Evolutionary conservation across 2,797 vertebrate genomes (phyloP).

Genomic region (Gallinago stenura): DNA sequence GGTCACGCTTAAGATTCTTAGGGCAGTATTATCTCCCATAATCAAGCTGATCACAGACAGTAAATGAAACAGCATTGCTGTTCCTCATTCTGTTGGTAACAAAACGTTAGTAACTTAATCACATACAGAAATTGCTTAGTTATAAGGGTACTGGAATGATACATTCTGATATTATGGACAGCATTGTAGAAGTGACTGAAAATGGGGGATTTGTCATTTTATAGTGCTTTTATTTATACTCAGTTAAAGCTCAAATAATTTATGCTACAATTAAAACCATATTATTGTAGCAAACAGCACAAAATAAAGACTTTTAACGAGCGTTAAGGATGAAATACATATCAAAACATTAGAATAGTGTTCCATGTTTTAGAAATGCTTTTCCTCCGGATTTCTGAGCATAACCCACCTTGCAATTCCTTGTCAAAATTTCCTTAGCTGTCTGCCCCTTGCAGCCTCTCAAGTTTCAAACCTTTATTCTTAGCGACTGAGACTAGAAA

Average conservation of each 20-base stretch:
- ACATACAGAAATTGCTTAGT: neutral
- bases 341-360: neutral
- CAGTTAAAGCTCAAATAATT: neutral
- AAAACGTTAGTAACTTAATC: neutral
- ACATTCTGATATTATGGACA: fast-evolving
- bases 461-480: neutral
- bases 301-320: neutral
- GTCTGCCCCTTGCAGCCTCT: neutral
- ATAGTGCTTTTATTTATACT: neutral
- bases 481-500: conserved; percentile 32
- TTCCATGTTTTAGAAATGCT: neutral
- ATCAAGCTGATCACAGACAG: neutral
- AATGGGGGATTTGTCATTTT: neutral
- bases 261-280: neutral
- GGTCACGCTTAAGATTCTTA: neutral
- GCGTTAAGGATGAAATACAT: neutral
- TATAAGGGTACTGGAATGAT: neutral
- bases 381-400: neutral
- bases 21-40: neutral
- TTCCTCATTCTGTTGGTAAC: neutral
- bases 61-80: neutral
- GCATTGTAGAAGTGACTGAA: neutral
- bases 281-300: neutral
- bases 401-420: neutral
- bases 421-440: neutral